These are phyloP conservation scores for Nymphalis io DNA, from an alignment of 1,140 invertebrate genomes.

Conservation along the genomic window DNA sequence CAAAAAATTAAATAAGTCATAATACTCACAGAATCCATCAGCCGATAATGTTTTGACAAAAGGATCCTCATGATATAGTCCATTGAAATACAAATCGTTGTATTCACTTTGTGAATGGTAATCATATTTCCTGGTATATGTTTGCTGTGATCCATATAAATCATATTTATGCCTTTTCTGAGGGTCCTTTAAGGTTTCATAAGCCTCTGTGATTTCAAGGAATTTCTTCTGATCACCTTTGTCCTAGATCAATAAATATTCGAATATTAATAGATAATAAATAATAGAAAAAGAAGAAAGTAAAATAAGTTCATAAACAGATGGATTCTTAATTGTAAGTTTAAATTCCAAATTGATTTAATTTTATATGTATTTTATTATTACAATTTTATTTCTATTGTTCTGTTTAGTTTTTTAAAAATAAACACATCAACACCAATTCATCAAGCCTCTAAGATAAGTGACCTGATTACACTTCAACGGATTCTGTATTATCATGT, in stretches of 20 bases:
- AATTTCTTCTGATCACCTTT: conserved; percentile 88
- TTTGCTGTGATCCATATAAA: conserved; percentile 87
- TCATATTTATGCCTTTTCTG: conserved; percentile 90
- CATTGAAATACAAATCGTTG: conserved; percentile 93
- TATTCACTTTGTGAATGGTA: conserved; percentile 89
- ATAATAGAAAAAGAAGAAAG: not conserved
- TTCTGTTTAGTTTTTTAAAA: no score
- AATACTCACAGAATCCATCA: conserved; percentile 88
- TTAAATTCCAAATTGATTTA: no score
- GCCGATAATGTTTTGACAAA: conserved; percentile 89
- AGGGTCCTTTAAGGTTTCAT: conserved; percentile 92
- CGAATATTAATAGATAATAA: no score
- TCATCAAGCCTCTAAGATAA: not conserved
- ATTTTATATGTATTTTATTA: no score
- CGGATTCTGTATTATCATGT: not conserved
- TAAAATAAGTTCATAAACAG: no score
- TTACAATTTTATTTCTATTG: no score
- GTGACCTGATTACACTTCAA: not conserved
- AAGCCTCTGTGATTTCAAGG: conserved; percentile 88
- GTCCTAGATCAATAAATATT: conserved; percentile 81
- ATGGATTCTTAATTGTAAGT: no score
- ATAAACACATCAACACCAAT: not conserved
- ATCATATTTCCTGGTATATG: conserved; percentile 75
- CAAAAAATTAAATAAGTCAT: no score
- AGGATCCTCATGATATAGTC: conserved; percentile 93